These are phyloP conservation scores for Eciton burchellii DNA, from an alignment of 1,140 invertebrate genomes.

Conservation along the genomic window DNA sequence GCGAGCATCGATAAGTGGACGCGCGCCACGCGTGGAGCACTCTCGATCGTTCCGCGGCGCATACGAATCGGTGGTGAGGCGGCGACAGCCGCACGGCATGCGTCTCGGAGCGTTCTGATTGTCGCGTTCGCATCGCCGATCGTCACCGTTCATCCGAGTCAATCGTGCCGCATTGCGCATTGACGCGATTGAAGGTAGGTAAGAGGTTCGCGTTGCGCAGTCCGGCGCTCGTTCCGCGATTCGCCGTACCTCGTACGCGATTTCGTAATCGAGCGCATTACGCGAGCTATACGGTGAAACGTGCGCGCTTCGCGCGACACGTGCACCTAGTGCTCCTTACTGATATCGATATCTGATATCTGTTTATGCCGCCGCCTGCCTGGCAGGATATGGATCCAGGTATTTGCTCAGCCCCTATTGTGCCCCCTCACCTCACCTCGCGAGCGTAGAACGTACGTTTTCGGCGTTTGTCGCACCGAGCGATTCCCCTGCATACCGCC, in stretches of 20 bases:
- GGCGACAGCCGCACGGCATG: constrained; percentile 58
- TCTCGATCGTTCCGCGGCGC: constrained; percentile 76
- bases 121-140: background rate
- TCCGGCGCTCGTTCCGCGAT: too few relatives aligned
- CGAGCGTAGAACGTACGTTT: background rate
- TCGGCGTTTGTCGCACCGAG: background rate
- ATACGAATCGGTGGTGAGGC: constrained; percentile 70
- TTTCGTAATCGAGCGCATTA: background rate
- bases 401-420: too few relatives aligned
- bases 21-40: constrained; percentile 23
- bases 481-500: background rate
- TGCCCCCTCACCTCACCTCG: background rate
- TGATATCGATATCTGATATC: constrained; percentile 24
- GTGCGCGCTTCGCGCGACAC: background rate
- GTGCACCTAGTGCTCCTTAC: background rate
- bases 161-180: too few relatives aligned
- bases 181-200: constrained; percentile 56
- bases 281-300: constrained; percentile 20
- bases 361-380: constrained; percentile 69
- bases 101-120: constrained; percentile 50
- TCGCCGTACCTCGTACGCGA: too few relatives aligned
- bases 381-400: constrained; percentile 79
- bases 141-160: too few relatives aligned
- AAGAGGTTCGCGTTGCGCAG: background rate
- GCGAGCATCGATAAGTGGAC: constrained; percentile 18